Evolutionary conservation across 2,113 vertebrate genomes (phyloP).

Genomic region (Nibea albiflora): DNA sequence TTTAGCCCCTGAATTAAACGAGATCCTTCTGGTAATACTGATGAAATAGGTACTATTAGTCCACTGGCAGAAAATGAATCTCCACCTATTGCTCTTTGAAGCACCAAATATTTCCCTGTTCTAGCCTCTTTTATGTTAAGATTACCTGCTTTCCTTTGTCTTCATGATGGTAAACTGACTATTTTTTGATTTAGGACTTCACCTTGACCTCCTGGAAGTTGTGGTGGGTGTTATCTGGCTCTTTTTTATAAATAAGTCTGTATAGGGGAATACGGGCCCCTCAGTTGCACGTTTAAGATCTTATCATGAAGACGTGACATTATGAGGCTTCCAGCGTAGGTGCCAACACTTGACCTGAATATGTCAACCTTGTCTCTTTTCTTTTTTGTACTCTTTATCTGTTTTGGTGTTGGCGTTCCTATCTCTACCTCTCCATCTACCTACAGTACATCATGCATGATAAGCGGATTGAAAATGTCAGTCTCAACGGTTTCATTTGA

Average conservation of each 20-base stretch:
- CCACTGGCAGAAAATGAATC: background rate
- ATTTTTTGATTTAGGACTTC: no score
- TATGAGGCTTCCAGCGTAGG: background rate
- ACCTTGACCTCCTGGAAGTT: no score
- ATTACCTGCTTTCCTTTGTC: no score
- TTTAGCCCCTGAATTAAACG: background rate
- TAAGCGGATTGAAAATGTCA: constrained; percentile 26
- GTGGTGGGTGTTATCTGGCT: no score
- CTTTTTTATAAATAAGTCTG: no score
- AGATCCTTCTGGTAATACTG: background rate
- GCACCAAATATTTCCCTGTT: background rate
- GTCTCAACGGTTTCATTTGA: constrained; percentile 42
- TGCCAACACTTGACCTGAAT: constrained; percentile 18
- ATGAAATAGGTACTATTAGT: background rate
- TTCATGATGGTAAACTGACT: no score
- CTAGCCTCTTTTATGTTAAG: no score
- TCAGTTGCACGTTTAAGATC: background rate
- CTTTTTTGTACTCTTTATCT: background rate
- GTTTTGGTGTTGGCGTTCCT: background rate
- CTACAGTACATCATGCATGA: background rate
- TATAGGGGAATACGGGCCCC: background rate
- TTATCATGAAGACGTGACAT: background rate
- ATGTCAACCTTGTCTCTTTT: background rate
- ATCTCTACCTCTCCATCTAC: background rate
- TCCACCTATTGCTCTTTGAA: background rate